These are phyloP conservation scores for Elephas maximus DNA, from an alignment of 2,113 vertebrate species.

Conservation along the genomic window DNA sequence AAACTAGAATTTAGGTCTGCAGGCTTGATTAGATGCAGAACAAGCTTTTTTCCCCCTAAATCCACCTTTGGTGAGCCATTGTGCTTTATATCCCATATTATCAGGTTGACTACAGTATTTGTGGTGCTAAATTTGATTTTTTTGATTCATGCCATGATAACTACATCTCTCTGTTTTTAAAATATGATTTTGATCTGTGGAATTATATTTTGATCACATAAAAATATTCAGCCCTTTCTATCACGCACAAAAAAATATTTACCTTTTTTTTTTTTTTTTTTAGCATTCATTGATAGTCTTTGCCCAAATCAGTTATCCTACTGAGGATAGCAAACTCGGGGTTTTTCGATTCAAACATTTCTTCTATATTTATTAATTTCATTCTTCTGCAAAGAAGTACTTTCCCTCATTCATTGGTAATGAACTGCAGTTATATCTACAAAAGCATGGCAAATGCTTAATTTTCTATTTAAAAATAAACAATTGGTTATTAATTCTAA, in stretches of 20 bases:
- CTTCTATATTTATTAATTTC: neutral
- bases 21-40: neutral
- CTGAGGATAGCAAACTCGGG: neutral
- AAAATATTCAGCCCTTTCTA: no score
- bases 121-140: neutral
- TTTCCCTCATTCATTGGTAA: neutral
- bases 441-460: neutral
- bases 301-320: neutral
- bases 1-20: neutral
- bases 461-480: neutral
- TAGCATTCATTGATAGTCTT: neutral
- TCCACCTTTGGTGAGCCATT: neutral
- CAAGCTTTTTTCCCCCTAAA: neutral
- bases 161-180: neutral
- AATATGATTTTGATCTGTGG: neutral
- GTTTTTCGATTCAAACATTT: neutral
- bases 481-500: neutral
- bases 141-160: neutral
- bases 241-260: no score
- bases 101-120: neutral
- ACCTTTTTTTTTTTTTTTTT: neutral
- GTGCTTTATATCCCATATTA: neutral
- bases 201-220: no score
- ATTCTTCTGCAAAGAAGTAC: neutral
- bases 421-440: neutral